These are phyloP conservation scores for Epinephelus coioides DNA, from an alignment of 2,797 vertebrate species.

Conservation along the genomic window DNA sequence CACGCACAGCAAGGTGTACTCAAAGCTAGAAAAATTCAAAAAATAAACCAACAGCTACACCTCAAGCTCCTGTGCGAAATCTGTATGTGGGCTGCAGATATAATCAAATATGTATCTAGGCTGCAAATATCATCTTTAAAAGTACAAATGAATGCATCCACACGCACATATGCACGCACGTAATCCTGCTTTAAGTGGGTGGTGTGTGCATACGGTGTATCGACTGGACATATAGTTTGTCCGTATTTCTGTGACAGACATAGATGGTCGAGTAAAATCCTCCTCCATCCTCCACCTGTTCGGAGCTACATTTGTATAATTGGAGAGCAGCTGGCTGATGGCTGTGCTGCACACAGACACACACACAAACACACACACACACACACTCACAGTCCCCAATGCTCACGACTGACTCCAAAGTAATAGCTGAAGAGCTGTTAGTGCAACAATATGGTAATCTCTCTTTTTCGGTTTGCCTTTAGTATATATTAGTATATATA, in stretches of 20 bases:
- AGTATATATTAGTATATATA: background rate
- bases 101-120: slow-evolving; percentile 73
- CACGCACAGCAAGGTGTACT: slow-evolving; percentile 51
- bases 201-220: slow-evolving; percentile 8
- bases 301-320: slow-evolving; percentile 72
- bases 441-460: slow-evolving; percentile 50
- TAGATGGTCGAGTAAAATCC: slow-evolving; percentile 33
- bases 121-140: slow-evolving; percentile 49
- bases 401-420: slow-evolving; percentile 54
- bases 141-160: slow-evolving; percentile 25
- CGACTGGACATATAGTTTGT: slow-evolving; percentile 26
- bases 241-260: slow-evolving; percentile 43
- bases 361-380: slow-evolving; percentile 2
- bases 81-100: slow-evolving; percentile 54
- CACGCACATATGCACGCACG: background rate
- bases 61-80: slow-evolving; percentile 32
- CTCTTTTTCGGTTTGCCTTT: slow-evolving; percentile 29
- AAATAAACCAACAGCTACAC: slow-evolving; percentile 46
- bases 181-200: slow-evolving; percentile 7
- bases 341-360: slow-evolving; percentile 47
- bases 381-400: slow-evolving; percentile 19
- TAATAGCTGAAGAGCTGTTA: slow-evolving; percentile 57
- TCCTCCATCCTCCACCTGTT: slow-evolving; percentile 73
- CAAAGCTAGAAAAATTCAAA: slow-evolving; percentile 25
- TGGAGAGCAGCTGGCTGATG: slow-evolving; percentile 70